These are phyloP conservation scores for Chymomyza amoena DNA, from an alignment of 2,888 invertebrate species.

Conservation along the genomic window DNA sequence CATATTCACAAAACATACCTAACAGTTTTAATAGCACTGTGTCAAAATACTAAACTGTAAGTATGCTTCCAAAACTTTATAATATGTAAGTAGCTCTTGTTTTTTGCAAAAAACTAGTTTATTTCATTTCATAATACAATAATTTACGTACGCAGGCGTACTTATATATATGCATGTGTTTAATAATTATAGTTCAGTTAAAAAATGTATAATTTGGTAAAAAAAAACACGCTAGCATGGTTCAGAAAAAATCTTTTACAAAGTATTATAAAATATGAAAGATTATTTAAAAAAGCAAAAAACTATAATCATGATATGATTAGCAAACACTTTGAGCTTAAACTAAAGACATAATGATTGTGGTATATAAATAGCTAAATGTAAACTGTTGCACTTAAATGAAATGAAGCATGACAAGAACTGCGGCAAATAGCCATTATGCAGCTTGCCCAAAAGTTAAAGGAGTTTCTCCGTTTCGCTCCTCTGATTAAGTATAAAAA, in stretches of 20 bases:
- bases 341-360: slow-evolving; percentile 47
- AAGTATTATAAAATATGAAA: slow-evolving; percentile 8
- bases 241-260: neutral
- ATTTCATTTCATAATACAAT: slow-evolving; percentile 71
- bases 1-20: neutral
- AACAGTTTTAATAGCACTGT: neutral
- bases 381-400: slow-evolving; percentile 56
- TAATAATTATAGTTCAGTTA: slow-evolving; percentile 12
- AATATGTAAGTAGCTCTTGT: slow-evolving; percentile 8
- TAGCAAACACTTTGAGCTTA: slow-evolving; percentile 57
- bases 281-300: slow-evolving; percentile 2
- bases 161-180: slow-evolving; percentile 52
- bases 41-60: neutral
- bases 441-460: slow-evolving; percentile 14
- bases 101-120: slow-evolving; percentile 66
- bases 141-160: slow-evolving; percentile 64
- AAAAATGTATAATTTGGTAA: neutral
- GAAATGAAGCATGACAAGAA: slow-evolving; percentile 45
- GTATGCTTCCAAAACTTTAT: neutral
- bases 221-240: neutral
- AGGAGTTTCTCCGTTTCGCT: slow-evolving; percentile 16
- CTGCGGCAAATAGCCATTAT: neutral
- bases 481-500: slow-evolving; percentile 63
- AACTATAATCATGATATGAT: slow-evolving; percentile 52
- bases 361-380: slow-evolving; percentile 59